Conservation (phyloP, 2,797 vertebrate species). For the Peromyscus aztecus region DNA sequence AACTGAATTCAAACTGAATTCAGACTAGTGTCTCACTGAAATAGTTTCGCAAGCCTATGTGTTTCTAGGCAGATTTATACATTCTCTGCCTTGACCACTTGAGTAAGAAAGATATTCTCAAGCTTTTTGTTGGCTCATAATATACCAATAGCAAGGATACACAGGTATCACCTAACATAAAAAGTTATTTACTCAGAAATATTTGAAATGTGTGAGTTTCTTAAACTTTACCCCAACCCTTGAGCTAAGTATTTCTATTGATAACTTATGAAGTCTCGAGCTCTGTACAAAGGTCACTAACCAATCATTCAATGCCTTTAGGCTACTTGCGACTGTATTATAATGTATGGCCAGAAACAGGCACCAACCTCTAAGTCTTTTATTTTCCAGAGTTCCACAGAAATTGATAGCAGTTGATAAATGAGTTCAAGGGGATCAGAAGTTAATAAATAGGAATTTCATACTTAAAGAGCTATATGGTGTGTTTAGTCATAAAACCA, state of each 20-base stretch:
- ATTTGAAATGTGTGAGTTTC: not conserved
- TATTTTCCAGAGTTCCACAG: not conserved
- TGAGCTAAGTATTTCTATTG: not conserved
- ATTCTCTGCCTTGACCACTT: not conserved
- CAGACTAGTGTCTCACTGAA: not conserved
- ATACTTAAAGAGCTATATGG: not conserved
- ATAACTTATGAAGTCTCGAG: not conserved
- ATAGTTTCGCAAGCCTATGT: not conserved
- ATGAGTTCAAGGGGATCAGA: not conserved
- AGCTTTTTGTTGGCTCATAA: not conserved
- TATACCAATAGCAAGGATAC: not conserved
- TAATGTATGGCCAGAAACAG: not conserved
- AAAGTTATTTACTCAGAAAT: slow-evolving; percentile 33
- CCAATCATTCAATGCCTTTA: not conserved
- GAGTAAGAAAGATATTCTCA: slow-evolving; percentile 18
- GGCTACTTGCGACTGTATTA: not conserved
- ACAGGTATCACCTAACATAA: not conserved
- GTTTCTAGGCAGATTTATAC: not conserved
- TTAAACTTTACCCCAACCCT: not conserved
- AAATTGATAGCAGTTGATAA: not conserved
- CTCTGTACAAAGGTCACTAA: not conserved
- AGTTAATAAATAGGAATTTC: not conserved
- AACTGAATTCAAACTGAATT: slow-evolving; percentile 22
- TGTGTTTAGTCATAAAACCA: not conserved
- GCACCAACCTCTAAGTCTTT: not conserved